These are phyloP conservation scores for Oxytorus armatus DNA, from an alignment of 2,888 invertebrate genomes.

Conservation along the genomic window DNA sequence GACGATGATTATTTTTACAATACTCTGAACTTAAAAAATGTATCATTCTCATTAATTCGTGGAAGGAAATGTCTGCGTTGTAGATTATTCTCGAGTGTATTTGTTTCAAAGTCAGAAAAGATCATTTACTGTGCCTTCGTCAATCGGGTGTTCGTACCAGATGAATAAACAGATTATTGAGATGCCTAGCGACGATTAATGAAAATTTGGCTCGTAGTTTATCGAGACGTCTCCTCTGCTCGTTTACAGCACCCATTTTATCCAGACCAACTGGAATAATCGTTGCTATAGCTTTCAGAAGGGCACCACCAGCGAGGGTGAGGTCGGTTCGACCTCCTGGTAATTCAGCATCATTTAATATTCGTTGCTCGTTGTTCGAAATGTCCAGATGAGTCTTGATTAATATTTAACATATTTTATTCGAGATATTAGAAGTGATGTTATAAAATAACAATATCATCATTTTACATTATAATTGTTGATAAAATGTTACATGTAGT, in stretches of 20 bases:
- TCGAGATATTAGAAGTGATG: not conserved
- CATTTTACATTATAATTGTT: not conserved
- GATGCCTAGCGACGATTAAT: slow-evolving; percentile 93
- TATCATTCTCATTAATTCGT: not conserved
- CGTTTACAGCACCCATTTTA: slow-evolving; percentile 90
- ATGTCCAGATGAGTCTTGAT: slow-evolving; percentile 89
- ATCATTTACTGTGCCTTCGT: not conserved
- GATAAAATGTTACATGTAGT: slow-evolving; percentile 12
- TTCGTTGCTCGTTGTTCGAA: slow-evolving; percentile 88
- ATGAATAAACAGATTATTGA: slow-evolving; percentile 98
- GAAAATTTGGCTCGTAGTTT: slow-evolving; percentile 93
- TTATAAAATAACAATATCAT: not conserved
- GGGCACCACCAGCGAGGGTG: slow-evolving; percentile 89
- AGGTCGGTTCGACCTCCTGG: slow-evolving; percentile 87
- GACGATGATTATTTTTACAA: slow-evolving; percentile 48
- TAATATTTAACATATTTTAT: slow-evolving; percentile 39
- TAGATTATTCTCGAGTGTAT: no score
- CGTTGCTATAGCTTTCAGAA: slow-evolving; percentile 89
- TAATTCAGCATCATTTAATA: slow-evolving; percentile 90
- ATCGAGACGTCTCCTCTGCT: slow-evolving; percentile 92
- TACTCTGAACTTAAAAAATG: slow-evolving; percentile 13
- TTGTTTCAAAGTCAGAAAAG: no score
- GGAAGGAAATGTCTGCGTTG: no score
- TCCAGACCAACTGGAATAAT: slow-evolving; percentile 80
- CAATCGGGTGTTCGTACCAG: slow-evolving; percentile 86